phyloP scores from a whole-genome alignment of 2,113 vertebrate species.

The Ammodytes dubius region DNA sequence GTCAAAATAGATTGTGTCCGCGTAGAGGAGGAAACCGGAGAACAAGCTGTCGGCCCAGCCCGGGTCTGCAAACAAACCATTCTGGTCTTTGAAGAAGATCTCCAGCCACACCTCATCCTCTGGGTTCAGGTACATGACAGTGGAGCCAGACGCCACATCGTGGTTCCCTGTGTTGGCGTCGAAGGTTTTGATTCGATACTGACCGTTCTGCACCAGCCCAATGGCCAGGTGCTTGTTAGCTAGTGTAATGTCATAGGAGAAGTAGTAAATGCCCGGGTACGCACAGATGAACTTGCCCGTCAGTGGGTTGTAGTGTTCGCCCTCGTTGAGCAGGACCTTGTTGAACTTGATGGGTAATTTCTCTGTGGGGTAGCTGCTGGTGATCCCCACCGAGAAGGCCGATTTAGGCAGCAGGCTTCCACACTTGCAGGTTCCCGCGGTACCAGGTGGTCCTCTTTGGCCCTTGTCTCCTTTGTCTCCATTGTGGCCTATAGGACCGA shows the following conservation, averaged over 20 bases:
- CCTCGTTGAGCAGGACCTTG: conserved; percentile 96
- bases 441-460: conserved; percentile 86
- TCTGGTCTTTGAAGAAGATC: conserved; percentile 96
- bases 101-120: conserved; percentile 99
- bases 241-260: conserved; percentile 97
- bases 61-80: conserved; percentile 95
- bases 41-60: conserved; percentile 97
- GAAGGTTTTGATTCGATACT: conserved; percentile 95
- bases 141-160: conserved; percentile 95
- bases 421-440: conserved; percentile 91
- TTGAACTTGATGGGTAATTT: conserved; percentile 94
- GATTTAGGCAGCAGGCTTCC: conserved; percentile 93
- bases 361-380: conserved; percentile 95
- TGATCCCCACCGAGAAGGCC: conserved; percentile 97
- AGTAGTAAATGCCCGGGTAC: conserved; percentile 96
- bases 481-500: conserved; percentile 84
- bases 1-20: conserved; percentile 95
- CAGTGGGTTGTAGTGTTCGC: conserved; percentile 92
- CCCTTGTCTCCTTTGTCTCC: conserved; percentile 92
- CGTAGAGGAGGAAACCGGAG: conserved; percentile 96
- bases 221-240: conserved; percentile 98
- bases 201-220: conserved; percentile 93
- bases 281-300: conserved; percentile 97
- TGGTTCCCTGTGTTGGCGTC: conserved; percentile 99
- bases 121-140: conserved; percentile 92